These are phyloP conservation scores for human (Homo sapiens) DNA, from an alignment of 2,113 vertebrate species.

Conservation along the genomic window GRCh38 chr4:133290001-133290500, in stretches of 20 bases:
- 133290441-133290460: not conserved
- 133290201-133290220: not conserved
- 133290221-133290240: not conserved
- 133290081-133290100: not conserved
- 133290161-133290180: not conserved
- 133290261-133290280: not conserved
- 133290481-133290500: not conserved
- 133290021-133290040: not conserved
- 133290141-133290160: not conserved
- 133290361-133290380: too few relatives aligned
- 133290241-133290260: not conserved
- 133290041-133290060: not conserved
- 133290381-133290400: too few relatives aligned
- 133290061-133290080: not conserved
- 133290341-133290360: too few relatives aligned
- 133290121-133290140: not conserved
- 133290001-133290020: not conserved
- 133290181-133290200: not conserved
- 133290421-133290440: too few relatives aligned
- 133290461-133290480: not conserved
- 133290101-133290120: not conserved
- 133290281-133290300: not conserved
- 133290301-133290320: too few relatives aligned
- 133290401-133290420: too few relatives aligned
- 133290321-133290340: not conserved